Evolutionary conservation across 2,113 vertebrate genomes (phyloP).

Genomic region (Aegotheles bennettii): DNA sequence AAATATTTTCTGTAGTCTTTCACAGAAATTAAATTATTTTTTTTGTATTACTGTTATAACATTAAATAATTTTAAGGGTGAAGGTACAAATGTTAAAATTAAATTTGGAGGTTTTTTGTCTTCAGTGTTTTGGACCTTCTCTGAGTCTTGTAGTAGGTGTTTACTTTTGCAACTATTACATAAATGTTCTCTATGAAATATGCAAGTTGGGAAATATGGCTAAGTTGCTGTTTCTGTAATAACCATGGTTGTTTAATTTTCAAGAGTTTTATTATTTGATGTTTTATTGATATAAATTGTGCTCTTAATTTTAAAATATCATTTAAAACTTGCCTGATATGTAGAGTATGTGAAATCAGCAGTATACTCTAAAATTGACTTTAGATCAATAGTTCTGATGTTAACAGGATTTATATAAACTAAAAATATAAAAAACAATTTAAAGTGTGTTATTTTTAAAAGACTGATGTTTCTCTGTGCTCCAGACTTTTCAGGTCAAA

Average conservation of each 20-base stretch:
- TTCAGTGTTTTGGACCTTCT: background rate
- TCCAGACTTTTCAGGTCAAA: background rate
- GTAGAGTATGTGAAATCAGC: background rate
- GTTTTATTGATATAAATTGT: background rate
- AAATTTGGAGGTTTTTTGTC: background rate
- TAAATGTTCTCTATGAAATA: background rate
- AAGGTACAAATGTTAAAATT: background rate
- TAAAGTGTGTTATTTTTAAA: background rate
- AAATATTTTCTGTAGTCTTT: background rate
- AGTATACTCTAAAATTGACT: background rate
- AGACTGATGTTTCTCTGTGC: background rate
- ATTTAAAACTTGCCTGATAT: background rate
- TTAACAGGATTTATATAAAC: background rate
- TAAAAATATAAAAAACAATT: background rate
- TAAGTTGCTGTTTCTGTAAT: background rate
- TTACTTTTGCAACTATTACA: background rate
- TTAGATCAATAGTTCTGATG: background rate
- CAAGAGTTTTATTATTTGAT: background rate
- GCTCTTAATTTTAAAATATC: background rate
- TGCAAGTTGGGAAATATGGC: background rate
- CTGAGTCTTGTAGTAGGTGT: background rate
- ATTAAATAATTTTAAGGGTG: background rate
- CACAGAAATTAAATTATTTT: background rate
- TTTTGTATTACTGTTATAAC: background rate
- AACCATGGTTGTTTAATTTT: background rate